Conservation (phyloP, 2,113 vertebrate species). For the Leiothrix lutea region DNA sequence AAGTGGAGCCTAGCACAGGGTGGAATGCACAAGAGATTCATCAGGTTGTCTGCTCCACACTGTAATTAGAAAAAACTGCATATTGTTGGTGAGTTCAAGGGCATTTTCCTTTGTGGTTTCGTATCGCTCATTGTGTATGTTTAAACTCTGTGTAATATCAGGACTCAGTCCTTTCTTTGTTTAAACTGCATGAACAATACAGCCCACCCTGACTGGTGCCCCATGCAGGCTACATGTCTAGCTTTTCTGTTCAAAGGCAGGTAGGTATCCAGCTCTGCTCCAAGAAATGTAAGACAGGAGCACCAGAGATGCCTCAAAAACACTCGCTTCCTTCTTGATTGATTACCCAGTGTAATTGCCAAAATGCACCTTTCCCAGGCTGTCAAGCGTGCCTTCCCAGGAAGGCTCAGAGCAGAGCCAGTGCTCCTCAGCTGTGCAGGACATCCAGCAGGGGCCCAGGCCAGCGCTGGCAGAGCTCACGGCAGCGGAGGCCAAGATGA, state of each 20-base stretch:
- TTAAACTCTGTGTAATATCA: background rate
- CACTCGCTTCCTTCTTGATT: background rate
- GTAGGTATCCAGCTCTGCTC: background rate
- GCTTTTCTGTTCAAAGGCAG: background rate
- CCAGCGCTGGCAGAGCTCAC: background rate
- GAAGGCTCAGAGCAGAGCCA: background rate
- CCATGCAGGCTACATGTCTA: background rate
- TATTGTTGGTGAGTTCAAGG: background rate
- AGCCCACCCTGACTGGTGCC: background rate
- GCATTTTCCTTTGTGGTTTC: background rate
- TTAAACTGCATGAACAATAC: background rate
- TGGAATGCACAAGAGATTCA: background rate
- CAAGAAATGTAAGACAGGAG: background rate
- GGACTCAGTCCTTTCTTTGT: background rate
- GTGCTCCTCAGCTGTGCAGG: background rate
- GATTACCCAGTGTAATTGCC: background rate
- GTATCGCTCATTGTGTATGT: background rate
- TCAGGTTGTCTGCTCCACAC: background rate
- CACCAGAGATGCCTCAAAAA: background rate
- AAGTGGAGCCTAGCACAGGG: background rate
- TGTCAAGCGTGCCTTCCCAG: background rate
- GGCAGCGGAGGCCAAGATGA: background rate
- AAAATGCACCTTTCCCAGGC: background rate
- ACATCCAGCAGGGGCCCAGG: background rate
- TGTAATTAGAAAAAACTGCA: background rate